Base-by-base conservation (phyloP, 2,888 invertebrate genomes). In the Noctuana brunneofusca region DNA sequence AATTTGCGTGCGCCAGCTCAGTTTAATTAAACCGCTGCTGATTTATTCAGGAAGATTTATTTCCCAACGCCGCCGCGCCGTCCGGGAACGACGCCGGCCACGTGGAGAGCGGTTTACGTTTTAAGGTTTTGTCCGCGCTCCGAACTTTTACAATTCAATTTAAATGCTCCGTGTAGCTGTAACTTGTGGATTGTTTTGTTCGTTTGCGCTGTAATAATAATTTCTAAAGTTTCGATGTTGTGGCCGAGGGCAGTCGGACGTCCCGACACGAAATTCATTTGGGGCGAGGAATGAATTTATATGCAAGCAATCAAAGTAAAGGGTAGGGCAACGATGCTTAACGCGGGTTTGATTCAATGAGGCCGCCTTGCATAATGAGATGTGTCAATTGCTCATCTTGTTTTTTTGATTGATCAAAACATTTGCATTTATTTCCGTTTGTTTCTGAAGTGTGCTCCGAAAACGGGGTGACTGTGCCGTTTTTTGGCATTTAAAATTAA, bases 251-350 rank as follows among this genome's bases (percentile, higher is more conserved):
- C 78, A 79, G 81, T 74, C 72, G 77, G 78, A 74, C 76, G 76
- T 72, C 74, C 74, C 75, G 82, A 79, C 80, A 77, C 75, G 73
- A 78, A 82, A 83, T 84, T 85, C 81, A 85, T 85, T 86, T 83
- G 76, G 79, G 79, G 72, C 79, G 73, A 71, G 72, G 75, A 79
- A 82, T 87, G 75, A 80, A 82, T 87, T 84, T 84, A 84, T 85
- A 86, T 84, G 81, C 80, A 79, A 83, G 83, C 80, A 86, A 85
- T 86, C 86, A 83, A 79, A 84, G 81, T 80, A 82, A 81, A 77
- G 81, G 81, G 78, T 79, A 77, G 75, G 72, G 73, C 41, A 65
- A 71, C 71, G 73, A 66, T 73, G 75, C 77, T 82, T 76, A 81
- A 78, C 78, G 78, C 74, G 69, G 72, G 73, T 75, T 81, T 82